Evolutionary conservation across 2,113 vertebrate genomes (phyloP).

Genomic region (Rhea pennata): DNA sequence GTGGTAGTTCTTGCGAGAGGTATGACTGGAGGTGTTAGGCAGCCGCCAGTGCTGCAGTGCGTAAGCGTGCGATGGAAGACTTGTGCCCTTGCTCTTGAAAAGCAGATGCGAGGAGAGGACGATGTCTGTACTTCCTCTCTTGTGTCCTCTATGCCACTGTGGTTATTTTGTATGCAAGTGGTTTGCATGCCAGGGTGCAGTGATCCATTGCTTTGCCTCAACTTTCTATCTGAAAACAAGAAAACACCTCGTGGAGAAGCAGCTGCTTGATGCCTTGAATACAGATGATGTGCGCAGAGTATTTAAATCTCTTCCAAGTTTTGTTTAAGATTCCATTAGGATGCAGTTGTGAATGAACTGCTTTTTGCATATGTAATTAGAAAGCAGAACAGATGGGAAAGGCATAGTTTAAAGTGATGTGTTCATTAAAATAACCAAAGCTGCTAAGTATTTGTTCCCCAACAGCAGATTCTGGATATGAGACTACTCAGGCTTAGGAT

Average conservation of each 20-base stretch:
- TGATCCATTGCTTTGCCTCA: background rate
- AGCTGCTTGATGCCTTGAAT: background rate
- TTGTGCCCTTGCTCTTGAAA: background rate
- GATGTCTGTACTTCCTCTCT: background rate
- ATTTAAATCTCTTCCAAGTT: background rate
- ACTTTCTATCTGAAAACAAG: background rate
- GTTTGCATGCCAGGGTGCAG: background rate
- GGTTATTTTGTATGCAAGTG: background rate
- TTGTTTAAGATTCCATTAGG: conserved; percentile 49
- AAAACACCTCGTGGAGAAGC: conserved; percentile 6
- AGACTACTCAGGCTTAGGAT: background rate
- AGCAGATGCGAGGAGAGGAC: background rate
- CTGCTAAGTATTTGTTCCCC: conserved; percentile 46
- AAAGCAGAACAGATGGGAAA: conserved; percentile 66
- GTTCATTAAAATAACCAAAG: conserved; percentile 70
- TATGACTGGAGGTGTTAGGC: background rate
- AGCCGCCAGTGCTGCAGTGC: background rate
- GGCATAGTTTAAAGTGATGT: conserved; percentile 64
- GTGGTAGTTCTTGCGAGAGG: background rate
- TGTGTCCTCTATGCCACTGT: background rate
- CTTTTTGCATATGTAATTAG: conserved; percentile 59
- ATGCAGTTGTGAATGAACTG: conserved; percentile 36
- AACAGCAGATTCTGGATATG: conserved; percentile 3
- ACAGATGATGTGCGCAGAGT: background rate
- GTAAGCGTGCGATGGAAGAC: background rate